Conservation (phyloP, 1,140 invertebrate genomes). For the Tenebrio molitor region DNA sequence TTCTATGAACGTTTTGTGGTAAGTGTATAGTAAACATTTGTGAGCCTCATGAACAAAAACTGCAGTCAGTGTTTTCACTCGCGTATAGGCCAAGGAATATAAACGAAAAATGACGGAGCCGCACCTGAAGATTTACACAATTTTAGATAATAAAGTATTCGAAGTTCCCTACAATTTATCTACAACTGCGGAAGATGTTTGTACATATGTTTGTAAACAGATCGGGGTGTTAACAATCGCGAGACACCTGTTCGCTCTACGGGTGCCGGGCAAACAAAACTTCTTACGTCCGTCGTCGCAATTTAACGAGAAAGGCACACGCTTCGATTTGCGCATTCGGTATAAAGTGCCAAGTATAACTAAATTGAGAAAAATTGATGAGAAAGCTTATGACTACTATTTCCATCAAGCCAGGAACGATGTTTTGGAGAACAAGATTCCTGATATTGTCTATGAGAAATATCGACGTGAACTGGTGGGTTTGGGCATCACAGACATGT, state of each 20-base stretch:
- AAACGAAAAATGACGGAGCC: slow-evolving; percentile 56
- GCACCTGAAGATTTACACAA: slow-evolving; percentile 58
- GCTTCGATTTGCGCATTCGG: slow-evolving; percentile 82
- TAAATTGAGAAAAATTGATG: slow-evolving; percentile 77
- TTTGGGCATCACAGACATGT: slow-evolving; percentile 89
- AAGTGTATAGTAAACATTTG: too few relatives aligned
- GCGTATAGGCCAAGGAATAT: not conserved
- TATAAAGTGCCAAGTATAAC: slow-evolving; percentile 79
- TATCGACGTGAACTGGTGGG: slow-evolving; percentile 83
- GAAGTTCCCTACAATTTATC: slow-evolving; percentile 61
- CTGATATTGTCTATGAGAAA: slow-evolving; percentile 82
- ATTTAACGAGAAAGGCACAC: slow-evolving; percentile 69
- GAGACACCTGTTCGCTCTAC: slow-evolving; percentile 81
- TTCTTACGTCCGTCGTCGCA: slow-evolving; percentile 76
- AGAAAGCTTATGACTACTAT: slow-evolving; percentile 84
- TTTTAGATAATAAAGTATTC: slow-evolving; percentile 66
- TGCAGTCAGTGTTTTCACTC: not conserved
- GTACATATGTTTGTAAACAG: slow-evolving; percentile 77
- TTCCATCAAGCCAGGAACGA: slow-evolving; percentile 87
- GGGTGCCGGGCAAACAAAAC: slow-evolving; percentile 71
- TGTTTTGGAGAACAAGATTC: slow-evolving; percentile 82
- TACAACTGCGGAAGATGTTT: slow-evolving; percentile 77
- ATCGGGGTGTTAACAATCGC: slow-evolving; percentile 81
- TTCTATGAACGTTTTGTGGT: too few relatives aligned
- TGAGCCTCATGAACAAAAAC: too few relatives aligned